A percentile compares a stretch with the other conserved stretches of the same genome.
These are phyloP conservation scores for Baryphthengus martii DNA, from an alignment of 2,113 vertebrate genomes.

Conservation along the genomic window DNA sequence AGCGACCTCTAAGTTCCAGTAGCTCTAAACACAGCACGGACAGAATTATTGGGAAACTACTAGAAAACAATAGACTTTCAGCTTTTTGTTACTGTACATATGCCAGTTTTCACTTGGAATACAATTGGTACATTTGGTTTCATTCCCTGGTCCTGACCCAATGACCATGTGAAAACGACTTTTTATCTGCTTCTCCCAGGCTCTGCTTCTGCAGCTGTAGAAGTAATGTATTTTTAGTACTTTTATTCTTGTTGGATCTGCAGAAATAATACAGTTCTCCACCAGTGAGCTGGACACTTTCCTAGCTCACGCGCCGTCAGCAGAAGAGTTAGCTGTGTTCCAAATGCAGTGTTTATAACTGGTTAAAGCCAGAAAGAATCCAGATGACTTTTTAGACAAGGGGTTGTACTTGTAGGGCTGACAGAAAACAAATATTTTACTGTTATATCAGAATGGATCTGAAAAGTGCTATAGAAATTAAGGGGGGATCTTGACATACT, in stretches of 20 bases:
- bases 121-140: background rate
- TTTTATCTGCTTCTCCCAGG: background rate
- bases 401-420: background rate
- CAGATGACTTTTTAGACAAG: slow-evolving; percentile 6
- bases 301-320: background rate
- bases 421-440: background rate
- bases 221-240: background rate
- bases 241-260: background rate
- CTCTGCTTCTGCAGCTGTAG: background rate
- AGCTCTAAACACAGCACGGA: background rate
- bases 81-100: background rate
- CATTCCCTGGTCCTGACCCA: background rate
- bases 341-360: background rate
- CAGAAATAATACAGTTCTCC: slow-evolving; percentile 1
- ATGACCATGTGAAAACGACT: background rate
- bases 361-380: slow-evolving; percentile 39
- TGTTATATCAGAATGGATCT: background rate
- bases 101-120: background rate
- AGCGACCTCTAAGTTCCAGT: background rate
- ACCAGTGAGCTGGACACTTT: slow-evolving; percentile 11
- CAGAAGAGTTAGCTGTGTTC: slow-evolving; percentile 9
- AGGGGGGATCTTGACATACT: background rate
- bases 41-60: background rate
- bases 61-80: background rate
- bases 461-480: background rate